These are phyloP conservation scores for Chionodraco myersi DNA, from an alignment of 2,113 vertebrate species.

Conservation along the genomic window DNA sequence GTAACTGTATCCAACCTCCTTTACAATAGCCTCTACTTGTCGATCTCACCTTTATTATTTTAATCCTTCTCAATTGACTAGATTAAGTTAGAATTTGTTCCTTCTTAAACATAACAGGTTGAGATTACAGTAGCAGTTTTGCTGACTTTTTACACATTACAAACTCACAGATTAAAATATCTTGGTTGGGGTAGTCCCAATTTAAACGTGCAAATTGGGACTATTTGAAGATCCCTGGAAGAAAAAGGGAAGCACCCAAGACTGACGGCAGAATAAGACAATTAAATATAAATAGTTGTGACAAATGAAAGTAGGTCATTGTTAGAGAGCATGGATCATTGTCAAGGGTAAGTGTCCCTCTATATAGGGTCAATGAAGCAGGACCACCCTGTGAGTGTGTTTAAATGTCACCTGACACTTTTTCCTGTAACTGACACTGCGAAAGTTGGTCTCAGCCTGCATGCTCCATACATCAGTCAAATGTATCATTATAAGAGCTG, in stretches of 20 bases:
- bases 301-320: constrained; percentile 31
- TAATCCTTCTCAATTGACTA: too few species aligned
- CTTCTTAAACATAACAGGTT: too few species aligned
- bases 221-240: background rate
- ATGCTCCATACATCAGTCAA: background rate
- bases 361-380: constrained; percentile 24
- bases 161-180: background rate
- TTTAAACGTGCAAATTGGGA: background rate
- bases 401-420: constrained; percentile 36
- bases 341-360: constrained; percentile 16
- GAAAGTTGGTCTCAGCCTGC: background rate
- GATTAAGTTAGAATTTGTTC: too few species aligned
- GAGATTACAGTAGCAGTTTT: too few species aligned
- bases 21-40: background rate
- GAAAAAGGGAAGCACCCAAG: background rate
- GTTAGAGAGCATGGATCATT: constrained; percentile 6
- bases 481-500: background rate
- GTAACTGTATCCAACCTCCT: background rate
- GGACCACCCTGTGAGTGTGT: constrained; percentile 7
- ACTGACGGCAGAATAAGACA: background rate
- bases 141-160: background rate
- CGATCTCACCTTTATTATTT: too few species aligned
- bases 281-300: background rate
- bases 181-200: background rate
- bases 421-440: constrained; percentile 21